A percentile compares a stretch with the other conserved stretches of the same genome.
These are phyloP conservation scores for Molossus molossus DNA, from an alignment of 2,797 vertebrate species.

Conservation along the genomic window DNA sequence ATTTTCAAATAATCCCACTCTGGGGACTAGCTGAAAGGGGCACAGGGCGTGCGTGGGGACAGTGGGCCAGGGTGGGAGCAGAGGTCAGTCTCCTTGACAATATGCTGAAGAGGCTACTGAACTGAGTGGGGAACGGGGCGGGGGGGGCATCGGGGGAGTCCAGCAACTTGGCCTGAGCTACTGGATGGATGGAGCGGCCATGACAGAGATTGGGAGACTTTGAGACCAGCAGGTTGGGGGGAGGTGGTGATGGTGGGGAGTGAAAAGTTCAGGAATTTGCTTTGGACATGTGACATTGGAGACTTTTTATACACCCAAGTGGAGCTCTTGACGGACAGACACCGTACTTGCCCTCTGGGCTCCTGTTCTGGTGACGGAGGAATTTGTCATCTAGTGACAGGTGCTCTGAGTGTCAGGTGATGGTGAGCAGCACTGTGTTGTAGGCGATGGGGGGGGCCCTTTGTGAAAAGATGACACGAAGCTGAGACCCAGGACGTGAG, in stretches of 20 bases:
- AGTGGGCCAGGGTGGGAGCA: background rate
- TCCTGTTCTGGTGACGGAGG: background rate
- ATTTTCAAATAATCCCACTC: background rate
- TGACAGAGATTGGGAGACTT: too few relatives aligned
- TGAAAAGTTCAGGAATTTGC: background rate
- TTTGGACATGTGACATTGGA: background rate
- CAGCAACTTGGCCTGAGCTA: background rate
- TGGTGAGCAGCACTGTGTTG: rapidly evolving
- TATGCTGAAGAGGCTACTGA: background rate
- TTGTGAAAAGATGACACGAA: too few relatives aligned
- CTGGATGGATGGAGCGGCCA: rapidly evolving
- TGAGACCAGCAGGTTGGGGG: background rate
- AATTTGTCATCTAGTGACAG: background rate
- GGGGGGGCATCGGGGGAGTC: rapidly evolving
- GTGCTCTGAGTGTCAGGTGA: rapidly evolving
- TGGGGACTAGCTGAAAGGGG: background rate
- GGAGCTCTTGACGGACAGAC: background rate
- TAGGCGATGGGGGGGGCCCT: rapidly evolving
- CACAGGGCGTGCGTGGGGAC: rapidly evolving
- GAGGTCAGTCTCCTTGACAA: background rate
- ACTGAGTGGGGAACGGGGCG: rapidly evolving
- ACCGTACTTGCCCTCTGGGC: background rate
- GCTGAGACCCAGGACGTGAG: background rate
- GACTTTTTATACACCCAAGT: background rate
- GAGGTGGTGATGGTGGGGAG: background rate